phyloP scores from a whole-genome alignment of 2,797 vertebrate genomes.

The Pterois miles region DNA sequence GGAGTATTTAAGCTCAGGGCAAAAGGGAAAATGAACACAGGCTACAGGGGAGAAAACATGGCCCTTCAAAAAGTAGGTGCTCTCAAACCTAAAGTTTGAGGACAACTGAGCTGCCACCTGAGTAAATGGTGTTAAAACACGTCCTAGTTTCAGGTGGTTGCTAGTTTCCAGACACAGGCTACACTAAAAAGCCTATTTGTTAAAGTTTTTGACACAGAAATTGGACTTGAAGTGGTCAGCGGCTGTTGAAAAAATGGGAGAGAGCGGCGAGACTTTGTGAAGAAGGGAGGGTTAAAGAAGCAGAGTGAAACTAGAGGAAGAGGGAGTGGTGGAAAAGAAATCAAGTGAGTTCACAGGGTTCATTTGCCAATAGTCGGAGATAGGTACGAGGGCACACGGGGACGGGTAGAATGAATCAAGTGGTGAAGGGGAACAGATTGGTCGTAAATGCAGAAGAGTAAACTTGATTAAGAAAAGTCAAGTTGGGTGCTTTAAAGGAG shows the following conservation, averaged over 20 bases:
- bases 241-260: conserved; percentile 15
- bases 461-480: conserved; percentile 35
- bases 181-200: conserved; percentile 38
- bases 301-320: conserved; percentile 11
- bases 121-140: conserved; percentile 47
- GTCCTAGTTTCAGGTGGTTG: conserved; percentile 7
- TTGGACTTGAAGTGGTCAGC: conserved; percentile 41
- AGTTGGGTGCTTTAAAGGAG: conserved; percentile 25
- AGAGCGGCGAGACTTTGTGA: conserved; percentile 8
- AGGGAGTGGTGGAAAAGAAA: conserved; percentile 28
- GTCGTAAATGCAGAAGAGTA: conserved; percentile 35
- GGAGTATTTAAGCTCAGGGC: conserved; percentile 37
- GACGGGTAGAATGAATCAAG: conserved; percentile 39
- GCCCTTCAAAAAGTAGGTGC: conserved; percentile 18
- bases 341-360: conserved; percentile 34
- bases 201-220: conserved; percentile 39
- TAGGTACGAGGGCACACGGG: not conserved
- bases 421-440: conserved; percentile 13
- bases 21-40: conserved; percentile 22
- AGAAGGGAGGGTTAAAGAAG: conserved; percentile 25
- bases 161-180: conserved; percentile 23
- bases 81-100: conserved; percentile 23
- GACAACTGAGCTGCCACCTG: conserved; percentile 27
- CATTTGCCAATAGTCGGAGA: conserved; percentile 36
- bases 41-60: conserved; percentile 3